phyloP scores from a whole-genome alignment of 2,113 vertebrate genomes.

The western clawed frog (Xenopus tropicalis) region DNA sequence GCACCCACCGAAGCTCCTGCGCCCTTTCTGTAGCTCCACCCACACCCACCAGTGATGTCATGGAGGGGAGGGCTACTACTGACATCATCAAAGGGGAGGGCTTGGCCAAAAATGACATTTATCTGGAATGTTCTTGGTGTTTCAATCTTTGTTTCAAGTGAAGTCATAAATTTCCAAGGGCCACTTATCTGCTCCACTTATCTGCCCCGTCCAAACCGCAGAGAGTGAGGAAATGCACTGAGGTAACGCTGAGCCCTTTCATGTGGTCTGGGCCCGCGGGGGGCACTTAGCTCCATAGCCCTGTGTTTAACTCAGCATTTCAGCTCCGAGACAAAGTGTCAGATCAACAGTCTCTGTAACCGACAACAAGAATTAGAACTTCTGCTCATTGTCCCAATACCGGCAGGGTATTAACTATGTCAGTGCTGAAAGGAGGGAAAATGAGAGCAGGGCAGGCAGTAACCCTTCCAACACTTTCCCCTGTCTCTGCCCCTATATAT shows the following conservation, averaged over 20 bases:
- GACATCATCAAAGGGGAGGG: no score
- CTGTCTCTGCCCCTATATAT: no score
- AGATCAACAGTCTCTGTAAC: slow-evolving; percentile 30
- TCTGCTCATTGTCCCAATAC: not conserved
- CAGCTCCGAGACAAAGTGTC: slow-evolving; percentile 19
- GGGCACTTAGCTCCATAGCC: slow-evolving; percentile 50
- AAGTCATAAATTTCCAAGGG: slow-evolving; percentile 50
- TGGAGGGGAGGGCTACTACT: no score
- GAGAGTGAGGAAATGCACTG: slow-evolving; percentile 45
- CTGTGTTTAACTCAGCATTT: slow-evolving; percentile 32
- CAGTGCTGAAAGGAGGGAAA: no score
- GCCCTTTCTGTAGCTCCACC: no score
- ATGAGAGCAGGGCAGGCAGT: no score
- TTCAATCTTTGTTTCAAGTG: slow-evolving; percentile 50
- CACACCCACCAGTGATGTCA: no score
- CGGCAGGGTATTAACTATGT: no score
- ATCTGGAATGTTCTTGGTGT: slow-evolving; percentile 48
- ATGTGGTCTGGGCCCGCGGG: slow-evolving; percentile 53
- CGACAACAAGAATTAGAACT: slow-evolving; percentile 9
- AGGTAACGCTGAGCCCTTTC: slow-evolving; percentile 48
- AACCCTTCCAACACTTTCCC: no score
- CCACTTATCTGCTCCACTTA: slow-evolving; percentile 55
- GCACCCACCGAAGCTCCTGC: no score
- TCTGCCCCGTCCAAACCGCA: slow-evolving; percentile 52
- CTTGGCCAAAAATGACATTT: no score